Conservation (phyloP, 2,888 invertebrate genomes). For the Phaonia tiefii region DNA sequence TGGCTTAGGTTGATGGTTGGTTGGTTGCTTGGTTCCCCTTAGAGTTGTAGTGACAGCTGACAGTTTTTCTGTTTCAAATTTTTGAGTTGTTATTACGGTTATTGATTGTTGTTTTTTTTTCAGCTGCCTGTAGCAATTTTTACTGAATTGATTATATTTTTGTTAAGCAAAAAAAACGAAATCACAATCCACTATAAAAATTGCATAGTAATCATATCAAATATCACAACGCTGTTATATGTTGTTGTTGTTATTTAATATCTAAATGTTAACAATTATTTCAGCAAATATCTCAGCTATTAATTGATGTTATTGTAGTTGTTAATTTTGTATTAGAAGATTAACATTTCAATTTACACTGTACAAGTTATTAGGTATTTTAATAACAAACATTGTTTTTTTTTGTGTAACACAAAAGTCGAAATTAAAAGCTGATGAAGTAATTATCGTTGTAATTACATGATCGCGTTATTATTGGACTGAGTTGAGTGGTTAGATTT, state of each 20-base stretch:
- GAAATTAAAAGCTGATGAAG: constrained; percentile 13
- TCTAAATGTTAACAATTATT: constrained; percentile 56
- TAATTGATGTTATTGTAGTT: constrained; percentile 21
- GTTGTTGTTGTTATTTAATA: neutral
- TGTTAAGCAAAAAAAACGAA: constrained; percentile 24
- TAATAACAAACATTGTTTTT: constrained; percentile 1
- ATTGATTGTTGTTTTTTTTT: constrained; percentile 5
- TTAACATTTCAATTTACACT: constrained; percentile 50
- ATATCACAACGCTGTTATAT: constrained; percentile 40
- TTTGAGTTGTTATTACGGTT: constrained; percentile 13
- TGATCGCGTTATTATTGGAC: neutral
- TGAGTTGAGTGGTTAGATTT: too few species aligned
- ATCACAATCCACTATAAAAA: constrained; percentile 8
- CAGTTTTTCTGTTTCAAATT: constrained; percentile 38
- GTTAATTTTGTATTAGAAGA: constrained; percentile 1
- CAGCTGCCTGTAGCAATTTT: constrained; percentile 47
- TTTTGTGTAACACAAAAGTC: neutral
- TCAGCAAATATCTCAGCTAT: constrained; percentile 42
- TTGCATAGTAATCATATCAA: constrained; percentile 54
- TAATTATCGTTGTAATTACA: constrained; percentile 19
- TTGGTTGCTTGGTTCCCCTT: constrained; percentile 15
- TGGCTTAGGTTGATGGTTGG: neutral
- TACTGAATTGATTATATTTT: constrained; percentile 32
- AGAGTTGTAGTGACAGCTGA: constrained; percentile 60
- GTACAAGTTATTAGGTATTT: constrained; percentile 31